phyloP scores from a whole-genome alignment of 2,797 vertebrate species.

The Lithobates pipiens region DNA sequence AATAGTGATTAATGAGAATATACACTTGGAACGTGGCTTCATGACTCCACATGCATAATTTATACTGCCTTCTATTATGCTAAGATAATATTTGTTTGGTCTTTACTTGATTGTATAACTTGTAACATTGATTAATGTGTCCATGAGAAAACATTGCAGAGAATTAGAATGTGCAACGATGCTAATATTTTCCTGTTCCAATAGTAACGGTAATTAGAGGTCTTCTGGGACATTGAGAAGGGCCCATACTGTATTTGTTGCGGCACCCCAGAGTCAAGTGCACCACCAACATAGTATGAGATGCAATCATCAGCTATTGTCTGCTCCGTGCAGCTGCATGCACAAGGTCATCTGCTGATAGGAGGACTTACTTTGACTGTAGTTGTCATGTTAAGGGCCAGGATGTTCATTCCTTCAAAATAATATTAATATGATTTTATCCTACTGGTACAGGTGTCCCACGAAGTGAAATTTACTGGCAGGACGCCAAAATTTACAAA shows the following conservation, averaged over 20 bases:
- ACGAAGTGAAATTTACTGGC: too few relatives aligned
- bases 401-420: too few relatives aligned
- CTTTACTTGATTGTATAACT: conserved; percentile 2
- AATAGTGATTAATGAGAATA: conserved; percentile 8
- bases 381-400: too few relatives aligned
- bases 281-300: background rate
- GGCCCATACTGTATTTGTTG: background rate
- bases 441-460: too few relatives aligned
- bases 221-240: background rate
- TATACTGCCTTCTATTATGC: background rate
- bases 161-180: background rate
- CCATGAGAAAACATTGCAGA: background rate
- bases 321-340: background rate
- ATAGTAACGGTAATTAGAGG: background rate
- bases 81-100: background rate
- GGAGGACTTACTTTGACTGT: too few relatives aligned
- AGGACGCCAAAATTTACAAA: too few relatives aligned
- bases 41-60: background rate
- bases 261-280: background rate
- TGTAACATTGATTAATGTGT: conserved; percentile 12
- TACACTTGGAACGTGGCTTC: background rate
- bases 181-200: background rate
- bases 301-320: background rate
- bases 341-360: too few relatives aligned
- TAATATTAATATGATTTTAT: too few relatives aligned